These are phyloP conservation scores for Prochilodus magdalenae DNA, from an alignment of 2,113 vertebrate species.

Conservation along the genomic window DNA sequence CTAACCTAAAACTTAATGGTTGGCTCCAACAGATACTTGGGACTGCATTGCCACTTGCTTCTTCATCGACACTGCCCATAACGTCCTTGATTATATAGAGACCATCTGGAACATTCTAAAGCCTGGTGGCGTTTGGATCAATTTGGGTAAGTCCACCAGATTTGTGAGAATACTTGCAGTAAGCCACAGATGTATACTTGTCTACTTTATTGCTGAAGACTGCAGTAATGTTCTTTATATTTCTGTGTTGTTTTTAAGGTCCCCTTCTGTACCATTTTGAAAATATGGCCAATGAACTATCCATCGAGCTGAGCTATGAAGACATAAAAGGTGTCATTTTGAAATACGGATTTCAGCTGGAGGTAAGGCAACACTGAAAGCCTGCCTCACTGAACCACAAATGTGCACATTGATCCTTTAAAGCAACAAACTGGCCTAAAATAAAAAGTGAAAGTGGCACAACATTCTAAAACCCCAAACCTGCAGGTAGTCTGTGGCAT, in stretches of 20 bases:
- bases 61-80: conserved; percentile 98
- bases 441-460: too few species aligned
- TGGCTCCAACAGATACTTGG: conserved; percentile 83
- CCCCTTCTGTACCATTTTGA: conserved; percentile 97
- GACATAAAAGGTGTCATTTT: conserved; percentile 91
- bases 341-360: conserved; percentile 90
- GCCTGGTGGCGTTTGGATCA: conserved; percentile 97
- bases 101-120: conserved; percentile 99
- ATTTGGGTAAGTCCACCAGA: conserved; percentile 86
- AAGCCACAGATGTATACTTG: too few species aligned
- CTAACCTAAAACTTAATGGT: background rate
- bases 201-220: background rate
- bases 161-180: background rate
- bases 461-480: too few species aligned
- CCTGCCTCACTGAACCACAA: background rate
- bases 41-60: conserved; percentile 98
- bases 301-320: conserved; percentile 96
- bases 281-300: conserved; percentile 97
- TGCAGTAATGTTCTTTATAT: background rate
- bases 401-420: background rate
- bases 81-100: conserved; percentile 96
- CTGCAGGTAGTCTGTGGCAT: too few species aligned
- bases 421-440: background rate
- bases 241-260: conserved; percentile 72
- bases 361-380: conserved; percentile 78